A percentile compares a stretch with the other conserved stretches of the same genome.
These are phyloP conservation scores for Hydrotaea cyrtoneurina DNA, from an alignment of 2,888 invertebrate genomes.

Conservation along the genomic window DNA sequence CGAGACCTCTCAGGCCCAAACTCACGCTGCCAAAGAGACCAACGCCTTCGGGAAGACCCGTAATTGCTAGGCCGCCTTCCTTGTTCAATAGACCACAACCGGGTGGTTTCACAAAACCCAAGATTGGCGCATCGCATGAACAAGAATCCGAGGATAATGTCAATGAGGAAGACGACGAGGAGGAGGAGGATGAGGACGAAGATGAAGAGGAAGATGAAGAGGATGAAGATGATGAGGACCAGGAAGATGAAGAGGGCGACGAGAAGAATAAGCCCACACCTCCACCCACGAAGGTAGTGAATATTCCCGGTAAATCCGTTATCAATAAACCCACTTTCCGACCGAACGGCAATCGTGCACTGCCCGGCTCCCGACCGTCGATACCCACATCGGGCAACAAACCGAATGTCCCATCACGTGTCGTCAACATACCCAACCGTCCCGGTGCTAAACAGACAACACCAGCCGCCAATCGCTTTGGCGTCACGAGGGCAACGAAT, in stretches of 20 bases:
- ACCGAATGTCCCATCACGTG: constrained; percentile 41
- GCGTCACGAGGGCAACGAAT: constrained; percentile 66
- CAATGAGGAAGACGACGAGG: constrained; percentile 46
- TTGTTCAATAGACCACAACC: constrained; percentile 59
- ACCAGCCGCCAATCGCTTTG: constrained; percentile 65
- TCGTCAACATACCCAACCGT: constrained; percentile 45
- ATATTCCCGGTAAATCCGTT: constrained; percentile 44
- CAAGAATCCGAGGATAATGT: constrained; percentile 44
- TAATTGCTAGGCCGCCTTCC: constrained; percentile 52
- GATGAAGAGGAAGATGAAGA: constrained; percentile 65
- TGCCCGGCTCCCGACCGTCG: constrained; percentile 69
- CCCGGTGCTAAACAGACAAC: constrained; percentile 23
- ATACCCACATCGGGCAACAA: constrained; percentile 63
- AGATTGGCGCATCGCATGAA: constrained; percentile 16
- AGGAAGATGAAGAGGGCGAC: constrained; percentile 56
- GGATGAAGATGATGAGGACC: constrained; percentile 67
- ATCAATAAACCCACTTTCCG: constrained; percentile 63
- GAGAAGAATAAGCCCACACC: background rate
- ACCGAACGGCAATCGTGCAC: constrained; percentile 70
- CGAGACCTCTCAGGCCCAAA: constrained; percentile 5
- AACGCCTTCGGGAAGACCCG: constrained; percentile 5
- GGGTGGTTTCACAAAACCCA: constrained; percentile 58
- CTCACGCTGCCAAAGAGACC: constrained; percentile 29
- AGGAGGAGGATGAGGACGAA: constrained; percentile 60
- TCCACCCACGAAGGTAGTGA: constrained; percentile 1